Evolutionary conservation across 2,888 invertebrate species (phyloP), one percentile per base, ranked within the genome.

Genomic region (Diplolepis rosae): DNA sequence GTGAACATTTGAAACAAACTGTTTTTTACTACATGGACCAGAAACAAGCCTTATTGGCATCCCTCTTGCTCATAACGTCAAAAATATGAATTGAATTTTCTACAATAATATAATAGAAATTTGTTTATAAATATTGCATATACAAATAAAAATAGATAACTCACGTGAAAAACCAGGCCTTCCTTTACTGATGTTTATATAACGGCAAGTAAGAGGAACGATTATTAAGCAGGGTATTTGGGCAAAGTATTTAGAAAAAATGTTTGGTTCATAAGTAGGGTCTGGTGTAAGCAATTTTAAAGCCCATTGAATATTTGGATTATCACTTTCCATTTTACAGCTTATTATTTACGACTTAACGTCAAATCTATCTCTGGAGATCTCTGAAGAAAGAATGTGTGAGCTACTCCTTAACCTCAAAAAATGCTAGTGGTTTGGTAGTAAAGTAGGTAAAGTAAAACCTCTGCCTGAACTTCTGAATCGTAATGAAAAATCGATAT

Each of bases 261-360:
- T 6, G 76, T 77, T 78, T 30, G 51, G 61, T 54, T 80, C 65
- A 6, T 79, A 71, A 24, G 69, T 52, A 4, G 75, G 78, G 48
- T 84, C 81, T 3, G 79, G 77, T 39, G 79, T 74, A 2, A 88
- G 79, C 32, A 87, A 66, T 52, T 88, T 81, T 1, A 88, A 35
- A 13, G 87, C 88, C 87, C 88, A 87, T 45, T 85, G 77, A 70
- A 82, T 77, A 39, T 83, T 82, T 30, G 78, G 74, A 66, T 76
- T 76, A 28, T 78, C 76, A 39, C 24, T 39, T 39, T 39, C 39
- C 61, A 61, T 61, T 3, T 39, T 61, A 2, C 9, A 4, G 9
- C 15, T 2, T 7, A 9, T 18, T 54, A 32, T 54, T 6, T 15
- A 32, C 9, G 18, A 32, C 45, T 45, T 9, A 45, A 45, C 18